Evolutionary conservation across 2,113 vertebrate genomes (phyloP).

Genomic region (Datnioides undecimradiatus): DNA sequence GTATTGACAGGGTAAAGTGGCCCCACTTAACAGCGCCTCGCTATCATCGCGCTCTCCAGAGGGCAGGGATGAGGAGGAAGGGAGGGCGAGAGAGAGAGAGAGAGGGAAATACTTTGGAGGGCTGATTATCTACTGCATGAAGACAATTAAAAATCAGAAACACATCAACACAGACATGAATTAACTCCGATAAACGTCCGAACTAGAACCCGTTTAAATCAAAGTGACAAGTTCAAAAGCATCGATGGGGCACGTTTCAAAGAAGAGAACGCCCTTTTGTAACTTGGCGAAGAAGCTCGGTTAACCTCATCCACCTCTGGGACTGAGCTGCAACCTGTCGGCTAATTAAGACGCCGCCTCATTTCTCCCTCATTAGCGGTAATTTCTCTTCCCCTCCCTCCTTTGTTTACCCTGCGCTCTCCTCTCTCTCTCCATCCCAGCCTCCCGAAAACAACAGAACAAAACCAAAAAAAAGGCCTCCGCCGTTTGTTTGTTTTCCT

Average conservation of each 20-base stretch:
- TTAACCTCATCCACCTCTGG: constrained; percentile 39
- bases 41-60: constrained; percentile 70
- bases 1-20: constrained; percentile 85
- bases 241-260: too few relatives aligned
- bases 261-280: too few relatives aligned
- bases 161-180: too few relatives aligned
- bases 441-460: not conserved
- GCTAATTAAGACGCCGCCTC: constrained; percentile 75
- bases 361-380: constrained; percentile 77
- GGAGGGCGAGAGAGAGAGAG: not conserved
- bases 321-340: constrained; percentile 67
- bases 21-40: constrained; percentile 75
- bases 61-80: constrained; percentile 33
- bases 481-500: constrained; percentile 72
- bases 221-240: not conserved
- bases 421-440: constrained; percentile 2
- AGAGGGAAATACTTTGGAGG: not conserved
- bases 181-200: not conserved
- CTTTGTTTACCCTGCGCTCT: constrained; percentile 52
- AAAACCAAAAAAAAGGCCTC: constrained; percentile 17
- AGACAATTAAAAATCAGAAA: not conserved
- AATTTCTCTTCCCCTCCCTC: constrained; percentile 58
- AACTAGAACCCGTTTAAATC: not conserved
- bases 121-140: not conserved
- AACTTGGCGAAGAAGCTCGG: not conserved